A percentile compares a stretch with the other conserved stretches of the same genome.
Evolutionary conservation across 2,888 invertebrate genomes (phyloP).

Genomic region (Xestia rhomboidea): DNA sequence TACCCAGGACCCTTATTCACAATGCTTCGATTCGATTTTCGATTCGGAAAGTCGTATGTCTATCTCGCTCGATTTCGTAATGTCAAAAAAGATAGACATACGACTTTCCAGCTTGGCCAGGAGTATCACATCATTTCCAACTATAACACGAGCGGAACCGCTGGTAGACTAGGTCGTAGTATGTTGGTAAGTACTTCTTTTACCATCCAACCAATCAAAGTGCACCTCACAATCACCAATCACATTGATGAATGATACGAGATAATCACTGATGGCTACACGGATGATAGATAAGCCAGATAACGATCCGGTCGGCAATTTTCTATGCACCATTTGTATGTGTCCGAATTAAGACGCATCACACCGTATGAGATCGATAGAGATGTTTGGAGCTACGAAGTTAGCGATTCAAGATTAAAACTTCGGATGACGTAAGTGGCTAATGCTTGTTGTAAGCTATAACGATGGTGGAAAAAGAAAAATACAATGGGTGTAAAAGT

Average conservation of each 20-base stretch:
- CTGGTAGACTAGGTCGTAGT: no score
- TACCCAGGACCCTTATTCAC: no score
- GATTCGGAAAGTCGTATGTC: no score
- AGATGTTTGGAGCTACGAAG: constrained; percentile 12
- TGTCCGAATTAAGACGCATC: constrained; percentile 45
- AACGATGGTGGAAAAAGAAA: neutral
- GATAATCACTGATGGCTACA: constrained; percentile 61
- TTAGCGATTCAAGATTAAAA: neutral
- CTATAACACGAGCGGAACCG: no score
- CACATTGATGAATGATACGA: constrained; percentile 65
- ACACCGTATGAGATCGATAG: constrained; percentile 19
- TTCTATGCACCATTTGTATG: constrained; percentile 60
- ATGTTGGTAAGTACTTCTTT: neutral
- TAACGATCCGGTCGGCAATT: constrained; percentile 50
- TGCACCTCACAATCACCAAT: constrained; percentile 48
- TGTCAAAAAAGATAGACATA: no score
- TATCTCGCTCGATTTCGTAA: no score
- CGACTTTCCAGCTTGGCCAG: no score
- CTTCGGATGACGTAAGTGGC: neutral
- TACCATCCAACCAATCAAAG: constrained; percentile 36
- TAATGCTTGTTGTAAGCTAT: neutral
- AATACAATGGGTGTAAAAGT: no score
- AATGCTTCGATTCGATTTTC: no score
- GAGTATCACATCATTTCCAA: no score
- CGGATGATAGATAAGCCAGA: constrained; percentile 56